Conservation (phyloP, 2,797 vertebrate genomes). For the Staurois parvus region DNA sequence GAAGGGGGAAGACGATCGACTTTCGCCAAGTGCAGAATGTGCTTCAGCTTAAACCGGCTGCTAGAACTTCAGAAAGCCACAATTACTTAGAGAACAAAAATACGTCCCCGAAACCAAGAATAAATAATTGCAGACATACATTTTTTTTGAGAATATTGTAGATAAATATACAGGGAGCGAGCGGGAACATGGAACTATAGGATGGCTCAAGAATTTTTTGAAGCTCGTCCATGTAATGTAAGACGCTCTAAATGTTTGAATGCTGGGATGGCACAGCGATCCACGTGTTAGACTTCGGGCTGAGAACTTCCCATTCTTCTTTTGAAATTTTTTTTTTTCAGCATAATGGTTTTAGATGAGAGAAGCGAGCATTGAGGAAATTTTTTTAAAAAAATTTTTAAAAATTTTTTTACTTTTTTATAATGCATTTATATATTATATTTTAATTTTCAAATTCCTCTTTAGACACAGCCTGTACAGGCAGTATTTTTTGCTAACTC, state of each 20-base stretch:
- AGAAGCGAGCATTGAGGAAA: too few relatives aligned
- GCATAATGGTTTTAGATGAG: conserved; percentile 48
- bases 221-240: conserved; percentile 22
- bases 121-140: conserved; percentile 36
- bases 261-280: conserved; percentile 13
- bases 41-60: conserved; percentile 62
- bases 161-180: conserved; percentile 53
- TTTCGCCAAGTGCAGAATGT: conserved; percentile 30
- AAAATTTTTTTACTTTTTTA: too few relatives aligned
- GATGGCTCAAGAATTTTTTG: background rate
- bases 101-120: conserved; percentile 22
- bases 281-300: background rate
- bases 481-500: too few relatives aligned
- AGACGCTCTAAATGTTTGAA: conserved; percentile 40
- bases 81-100: conserved; percentile 48
- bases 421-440: too few relatives aligned
- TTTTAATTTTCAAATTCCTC: too few relatives aligned
- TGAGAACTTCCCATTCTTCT: background rate
- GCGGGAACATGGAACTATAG: conserved; percentile 22
- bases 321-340: too few relatives aligned
- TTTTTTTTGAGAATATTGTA: conserved; percentile 41
- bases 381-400: too few relatives aligned
- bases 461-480: too few relatives aligned
- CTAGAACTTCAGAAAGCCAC: conserved; percentile 57
- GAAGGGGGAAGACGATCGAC: too few relatives aligned